Evolutionary conservation across 92 coral and sea anemone genomes (phyloP).

Genomic region (Plumapathes pennacea): DNA sequence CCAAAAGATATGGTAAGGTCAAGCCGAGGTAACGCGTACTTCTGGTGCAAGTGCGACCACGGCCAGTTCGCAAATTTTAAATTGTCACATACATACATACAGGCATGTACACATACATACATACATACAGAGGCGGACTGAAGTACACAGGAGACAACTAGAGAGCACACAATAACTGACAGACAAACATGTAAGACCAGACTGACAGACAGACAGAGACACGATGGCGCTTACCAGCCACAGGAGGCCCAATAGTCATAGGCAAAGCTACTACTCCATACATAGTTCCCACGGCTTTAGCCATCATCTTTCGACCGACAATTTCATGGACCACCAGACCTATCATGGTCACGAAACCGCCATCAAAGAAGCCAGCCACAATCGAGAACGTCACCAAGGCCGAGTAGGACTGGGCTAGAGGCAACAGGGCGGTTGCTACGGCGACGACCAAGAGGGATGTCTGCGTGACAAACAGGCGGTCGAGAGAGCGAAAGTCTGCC

Average conservation of each 20-base stretch:
- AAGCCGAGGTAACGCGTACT: no score
- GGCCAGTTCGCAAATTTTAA: no score
- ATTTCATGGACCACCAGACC: slow-evolving; percentile 89
- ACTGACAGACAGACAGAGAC: no score
- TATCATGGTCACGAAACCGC: slow-evolving; percentile 59
- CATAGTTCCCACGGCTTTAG: slow-evolving; percentile 77
- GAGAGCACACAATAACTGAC: no score
- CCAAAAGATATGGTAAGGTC: no score
- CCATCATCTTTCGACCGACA: slow-evolving; percentile 81
- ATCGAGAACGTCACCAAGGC: slow-evolving; percentile 78
- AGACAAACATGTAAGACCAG: no score
- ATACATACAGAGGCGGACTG: no score
- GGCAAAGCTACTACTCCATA: slow-evolving; percentile 81
- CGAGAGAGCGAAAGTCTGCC: slow-evolving; percentile 60
- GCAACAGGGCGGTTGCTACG: slow-evolving; percentile 76
- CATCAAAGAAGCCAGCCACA: slow-evolving; percentile 84
- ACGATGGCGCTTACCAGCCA: slow-evolving; percentile 80
- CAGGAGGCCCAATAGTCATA: slow-evolving; percentile 84
- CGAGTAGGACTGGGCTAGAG: slow-evolving; percentile 71
- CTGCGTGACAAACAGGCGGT: slow-evolving; percentile 69
- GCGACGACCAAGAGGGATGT: slow-evolving; percentile 66
- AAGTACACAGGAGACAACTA: no score
- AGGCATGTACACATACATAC: no score
- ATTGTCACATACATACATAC: no score
- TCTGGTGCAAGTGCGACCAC: no score